A percentile compares a stretch with the other conserved stretches of the same genome.
Evolutionary conservation across 2,797 vertebrate species (phyloP).

Genomic region (Sciurus vulgaris): DNA sequence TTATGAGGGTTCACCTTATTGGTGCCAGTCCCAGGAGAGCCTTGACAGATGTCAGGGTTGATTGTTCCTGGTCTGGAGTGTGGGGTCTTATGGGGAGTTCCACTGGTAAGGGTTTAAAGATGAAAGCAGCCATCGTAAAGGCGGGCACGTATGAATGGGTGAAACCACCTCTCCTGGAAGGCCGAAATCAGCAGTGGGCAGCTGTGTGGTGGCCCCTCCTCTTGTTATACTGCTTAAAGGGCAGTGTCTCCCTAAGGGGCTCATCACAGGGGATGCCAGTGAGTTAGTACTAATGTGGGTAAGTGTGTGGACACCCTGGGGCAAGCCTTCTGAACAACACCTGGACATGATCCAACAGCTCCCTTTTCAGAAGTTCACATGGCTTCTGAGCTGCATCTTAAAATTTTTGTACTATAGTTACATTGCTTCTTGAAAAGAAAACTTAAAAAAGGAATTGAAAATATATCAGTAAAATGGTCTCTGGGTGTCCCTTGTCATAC

Average conservation of each 20-base stretch:
- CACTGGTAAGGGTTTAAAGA: neutral
- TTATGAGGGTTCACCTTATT: neutral
- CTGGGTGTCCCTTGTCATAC: neutral
- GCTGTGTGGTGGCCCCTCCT: neutral
- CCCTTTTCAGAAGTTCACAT: neutral
- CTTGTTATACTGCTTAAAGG: neutral
- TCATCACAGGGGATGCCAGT: accelerated
- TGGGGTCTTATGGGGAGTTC: neutral
- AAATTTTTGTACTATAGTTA: neutral
- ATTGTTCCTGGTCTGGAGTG: neutral
- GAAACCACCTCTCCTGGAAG: neutral
- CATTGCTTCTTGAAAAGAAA: conserved; percentile 23
- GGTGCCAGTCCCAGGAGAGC: neutral
- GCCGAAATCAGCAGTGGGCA: neutral
- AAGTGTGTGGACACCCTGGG: neutral
- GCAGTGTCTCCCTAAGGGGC: neutral
- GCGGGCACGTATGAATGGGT: neutral
- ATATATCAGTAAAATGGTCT: neutral
- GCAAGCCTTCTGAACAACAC: neutral
- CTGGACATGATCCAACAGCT: neutral
- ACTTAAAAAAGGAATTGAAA: neutral
- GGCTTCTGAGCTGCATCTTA: neutral
- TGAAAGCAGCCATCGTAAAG: neutral
- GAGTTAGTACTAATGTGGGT: neutral
- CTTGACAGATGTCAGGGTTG: neutral